Evolutionary conservation across 2,113 vertebrate genomes (phyloP), one percentile per base, ranked within the genome.

Genomic region (Solea senegalensis): DNA sequence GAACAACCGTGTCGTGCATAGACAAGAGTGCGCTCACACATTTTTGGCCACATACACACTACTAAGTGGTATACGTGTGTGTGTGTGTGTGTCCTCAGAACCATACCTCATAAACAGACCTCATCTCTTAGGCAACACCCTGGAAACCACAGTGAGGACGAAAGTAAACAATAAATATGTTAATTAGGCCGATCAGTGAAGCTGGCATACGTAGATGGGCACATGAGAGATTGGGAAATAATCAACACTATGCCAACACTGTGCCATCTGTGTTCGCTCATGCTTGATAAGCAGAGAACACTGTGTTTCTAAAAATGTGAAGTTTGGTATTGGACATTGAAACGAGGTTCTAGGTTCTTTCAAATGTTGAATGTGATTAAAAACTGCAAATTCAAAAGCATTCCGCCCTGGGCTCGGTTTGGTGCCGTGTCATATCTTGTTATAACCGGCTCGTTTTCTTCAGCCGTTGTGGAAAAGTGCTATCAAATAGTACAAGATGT

Each of bases 111-210:
- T 27, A 52, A 74, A 65, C 81, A 76, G 74, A 72, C 55, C 68
- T 81, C 69, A 65, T 81, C 74, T 88, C 84, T 83, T 64, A 68
- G 82, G 81, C 77, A 80, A 76, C 78, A 83, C 78, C 82, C 66
- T 87, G 85, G 83, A 84, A 82, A 88, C 85, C 82, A 80, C 62
- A 71, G 80, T 41, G 81, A 88, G 82, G 82, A 88, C 65, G 82
- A 71, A 74, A 88, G 83, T 84, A 90, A 90, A 91, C 87, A 90
- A 91, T 88, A 91, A 90, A 92, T 89, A 91, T 90, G 88, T 83
- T 90, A 91, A 92, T 93, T 68, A 69, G 75, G 61, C 75, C 56
- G 74, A 78, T 69, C 53, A 82, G 53, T 45, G 48, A 54, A 84
- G 82, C 72, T 26, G 14, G 41, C 39, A 26, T 39, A 54, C 55